Evolutionary conservation across 2,888 invertebrate species (phyloP).

Genomic region (Hoplodrina ambigua): DNA sequence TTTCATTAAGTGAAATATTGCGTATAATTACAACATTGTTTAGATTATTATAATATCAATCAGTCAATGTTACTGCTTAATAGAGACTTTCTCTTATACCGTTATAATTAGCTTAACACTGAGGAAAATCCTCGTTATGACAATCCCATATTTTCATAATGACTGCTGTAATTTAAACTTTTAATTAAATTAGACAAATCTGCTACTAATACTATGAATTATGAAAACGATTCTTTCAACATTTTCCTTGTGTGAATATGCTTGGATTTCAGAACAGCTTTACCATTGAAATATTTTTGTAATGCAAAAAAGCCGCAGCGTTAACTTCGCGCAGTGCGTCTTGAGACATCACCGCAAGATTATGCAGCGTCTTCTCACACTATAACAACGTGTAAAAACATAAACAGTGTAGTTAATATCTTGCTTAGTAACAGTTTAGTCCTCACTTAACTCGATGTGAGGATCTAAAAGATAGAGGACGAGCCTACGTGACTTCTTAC

Average conservation of each 20-base stretch:
- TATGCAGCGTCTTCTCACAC: constrained; percentile 26
- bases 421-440: constrained; percentile 48
- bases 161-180: neutral
- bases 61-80: neutral
- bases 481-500: constrained; percentile 39
- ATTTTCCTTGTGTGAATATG: neutral
- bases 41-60: neutral
- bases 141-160: neutral
- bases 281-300: neutral
- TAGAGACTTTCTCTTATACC: neutral
- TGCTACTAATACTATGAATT: neutral
- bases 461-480: constrained; percentile 18
- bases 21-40: neutral
- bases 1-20: neutral
- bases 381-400: constrained; percentile 27
- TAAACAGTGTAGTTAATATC: constrained; percentile 44
- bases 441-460: constrained; percentile 37
- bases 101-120: too few relatives aligned
- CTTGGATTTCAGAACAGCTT: neutral
- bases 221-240: neutral
- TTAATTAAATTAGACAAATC: neutral
- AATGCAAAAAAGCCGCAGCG: neutral
- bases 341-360: constrained; percentile 6
- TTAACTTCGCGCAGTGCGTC: constrained; percentile 17
- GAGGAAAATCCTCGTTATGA: neutral